phyloP scores from a whole-genome alignment of 2,113 vertebrate genomes.

The Rhinoptilus africanus region DNA sequence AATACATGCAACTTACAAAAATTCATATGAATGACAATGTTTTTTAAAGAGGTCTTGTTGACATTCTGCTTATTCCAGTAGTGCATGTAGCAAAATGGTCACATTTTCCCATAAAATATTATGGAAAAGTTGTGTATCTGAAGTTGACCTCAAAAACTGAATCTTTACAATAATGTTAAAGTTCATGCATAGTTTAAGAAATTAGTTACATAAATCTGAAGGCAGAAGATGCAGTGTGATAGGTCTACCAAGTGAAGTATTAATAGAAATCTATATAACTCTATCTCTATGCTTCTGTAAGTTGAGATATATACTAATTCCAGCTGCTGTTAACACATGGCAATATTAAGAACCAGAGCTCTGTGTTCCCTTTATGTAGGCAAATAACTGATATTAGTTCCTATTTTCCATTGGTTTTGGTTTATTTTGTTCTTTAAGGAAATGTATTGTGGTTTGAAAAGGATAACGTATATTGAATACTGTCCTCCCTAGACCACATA shows the following conservation, averaged over 20 bases:
- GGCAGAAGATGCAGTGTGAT: background rate
- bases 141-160: background rate
- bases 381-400: background rate
- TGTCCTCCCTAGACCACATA: background rate
- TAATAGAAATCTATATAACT: background rate
- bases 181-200: background rate
- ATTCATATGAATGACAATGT: background rate
- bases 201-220: background rate
- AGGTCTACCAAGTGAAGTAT: background rate
- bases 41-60: background rate
- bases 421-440: background rate
- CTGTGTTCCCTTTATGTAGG: background rate
- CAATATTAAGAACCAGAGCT: background rate
- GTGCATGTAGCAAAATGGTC: background rate
- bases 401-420: background rate
- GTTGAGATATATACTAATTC: background rate
- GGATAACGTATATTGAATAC: background rate
- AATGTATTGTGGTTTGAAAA: background rate
- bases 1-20: background rate
- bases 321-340: background rate
- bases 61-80: background rate
- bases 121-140: background rate
- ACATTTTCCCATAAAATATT: background rate
- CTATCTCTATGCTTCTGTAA: background rate
- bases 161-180: background rate